phyloP scores from a whole-genome alignment of 2,113 vertebrate genomes.

The Sebastes schlegelii region DNA sequence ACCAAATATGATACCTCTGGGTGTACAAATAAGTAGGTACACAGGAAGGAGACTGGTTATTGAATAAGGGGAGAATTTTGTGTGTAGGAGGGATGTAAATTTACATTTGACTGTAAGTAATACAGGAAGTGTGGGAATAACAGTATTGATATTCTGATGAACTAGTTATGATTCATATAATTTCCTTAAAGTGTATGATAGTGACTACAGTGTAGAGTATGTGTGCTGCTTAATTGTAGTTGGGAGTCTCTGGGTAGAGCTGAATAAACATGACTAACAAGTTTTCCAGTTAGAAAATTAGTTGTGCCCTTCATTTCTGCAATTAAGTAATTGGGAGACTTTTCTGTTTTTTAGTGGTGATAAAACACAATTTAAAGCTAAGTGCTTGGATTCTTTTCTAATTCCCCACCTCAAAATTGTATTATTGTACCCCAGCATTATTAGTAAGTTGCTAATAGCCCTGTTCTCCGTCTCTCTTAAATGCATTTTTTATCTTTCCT shows the following conservation, averaged over 20 bases:
- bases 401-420: neutral
- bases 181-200: neutral
- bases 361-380: slow-evolving; percentile 4
- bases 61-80: neutral
- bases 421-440: neutral
- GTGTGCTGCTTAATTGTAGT: neutral
- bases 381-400: neutral
- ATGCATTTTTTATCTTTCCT: neutral
- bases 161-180: neutral
- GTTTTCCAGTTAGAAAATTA: neutral
- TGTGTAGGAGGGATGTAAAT: too few species aligned
- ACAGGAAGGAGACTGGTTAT: neutral
- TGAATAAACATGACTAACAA: neutral
- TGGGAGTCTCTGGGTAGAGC: neutral
- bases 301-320: neutral
- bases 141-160: neutral
- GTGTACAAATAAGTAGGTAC: neutral
- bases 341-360: neutral
- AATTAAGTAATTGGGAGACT: neutral
- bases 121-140: neutral
- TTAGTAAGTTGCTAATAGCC: neutral
- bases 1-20: neutral
- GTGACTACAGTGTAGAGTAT: neutral
- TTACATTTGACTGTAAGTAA: neutral
- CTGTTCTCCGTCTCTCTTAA: neutral